Evolutionary conservation across 2,888 invertebrate genomes (phyloP), one percentile per base, ranked within the genome.

Genomic region (Cantharis lateralis): DNA sequence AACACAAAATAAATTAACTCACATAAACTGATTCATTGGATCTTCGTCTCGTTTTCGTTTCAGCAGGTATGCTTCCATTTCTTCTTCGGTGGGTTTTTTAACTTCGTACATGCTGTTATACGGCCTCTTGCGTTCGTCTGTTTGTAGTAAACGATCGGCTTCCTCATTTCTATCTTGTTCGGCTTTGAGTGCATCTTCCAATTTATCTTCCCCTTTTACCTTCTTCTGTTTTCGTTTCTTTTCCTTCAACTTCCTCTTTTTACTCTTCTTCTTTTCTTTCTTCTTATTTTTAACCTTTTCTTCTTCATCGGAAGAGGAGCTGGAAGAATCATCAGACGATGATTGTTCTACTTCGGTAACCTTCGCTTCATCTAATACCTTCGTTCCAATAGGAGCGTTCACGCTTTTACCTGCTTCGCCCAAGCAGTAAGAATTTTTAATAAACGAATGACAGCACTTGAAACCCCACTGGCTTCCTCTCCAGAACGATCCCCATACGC

Each of bases 401-500:
- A 78, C 70, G 78, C 79, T 81, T 87, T 82, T 89, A 1, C 93
- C 94, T 61, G 92, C 92, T 84, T 94, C 95, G 0, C 96, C 96
- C 24, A 95, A 93, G 83, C 97, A 97, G 85, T 96, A 97, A 0
- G 96, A 95, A 90, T 96, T 95, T 90, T 95, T 95, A 10, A 99
- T 92, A 79, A 95, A 94, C 0, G 97, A 96, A 86, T 97, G 94
- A 88, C 99, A 99, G 85, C 99, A 99, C 85, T 95, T 95, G 89
- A 94, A 99, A 0, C 99, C 99, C 99, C 99, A 99, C 78, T 92
- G 91, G 0, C 97, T 98, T 71, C 93, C 93, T 82, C 91, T 91
- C 98, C 99, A 99, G 87, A 91, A 98, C 0, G 98, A 98, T 3
- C 99, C 99, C 96, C 96, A 99, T 7, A 99, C 95, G 0, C 94